Percentiles rank a stretch among this genome's conserved stretches.
phyloP scores from a whole-genome alignment of 2,797 vertebrate species.

The Epinephelus awoara region DNA sequence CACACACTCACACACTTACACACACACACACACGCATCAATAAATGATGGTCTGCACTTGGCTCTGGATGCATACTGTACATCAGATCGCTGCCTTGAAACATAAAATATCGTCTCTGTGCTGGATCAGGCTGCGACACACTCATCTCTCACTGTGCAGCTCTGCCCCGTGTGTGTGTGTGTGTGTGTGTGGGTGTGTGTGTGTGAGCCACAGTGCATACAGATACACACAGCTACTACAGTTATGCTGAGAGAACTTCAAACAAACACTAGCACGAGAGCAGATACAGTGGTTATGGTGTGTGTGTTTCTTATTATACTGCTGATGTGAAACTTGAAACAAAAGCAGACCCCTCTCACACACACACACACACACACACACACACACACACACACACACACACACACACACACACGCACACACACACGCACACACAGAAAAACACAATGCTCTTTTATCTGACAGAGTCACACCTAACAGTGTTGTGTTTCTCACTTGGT shows the following conservation, averaged over 20 bases:
- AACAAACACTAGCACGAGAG: constrained; percentile 2
- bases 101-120: constrained; percentile 19
- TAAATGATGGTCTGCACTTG: constrained; percentile 69
- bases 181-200: too few relatives aligned
- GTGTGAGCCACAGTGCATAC: not conserved
- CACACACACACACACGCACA: constrained; percentile 33
- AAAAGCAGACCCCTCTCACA: constrained; percentile 1
- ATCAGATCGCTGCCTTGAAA: constrained; percentile 42
- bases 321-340: not conserved
- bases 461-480: constrained; percentile 69
- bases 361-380: constrained; percentile 20
- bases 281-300: not conserved
- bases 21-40: constrained; percentile 55
- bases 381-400: constrained; percentile 24
- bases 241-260: not conserved
- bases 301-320: constrained; percentile 7
- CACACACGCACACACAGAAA: constrained; percentile 22
- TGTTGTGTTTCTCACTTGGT: constrained; percentile 66
- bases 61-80: constrained; percentile 42
- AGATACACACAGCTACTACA: constrained; percentile 4
- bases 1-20: constrained; percentile 25
- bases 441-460: constrained; percentile 44
- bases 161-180: not conserved
- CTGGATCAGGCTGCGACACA: constrained; percentile 31
- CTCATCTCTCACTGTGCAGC: constrained; percentile 23